phyloP scores from a whole-genome alignment of 2,888 invertebrate species.

The Autographa gamma region DNA sequence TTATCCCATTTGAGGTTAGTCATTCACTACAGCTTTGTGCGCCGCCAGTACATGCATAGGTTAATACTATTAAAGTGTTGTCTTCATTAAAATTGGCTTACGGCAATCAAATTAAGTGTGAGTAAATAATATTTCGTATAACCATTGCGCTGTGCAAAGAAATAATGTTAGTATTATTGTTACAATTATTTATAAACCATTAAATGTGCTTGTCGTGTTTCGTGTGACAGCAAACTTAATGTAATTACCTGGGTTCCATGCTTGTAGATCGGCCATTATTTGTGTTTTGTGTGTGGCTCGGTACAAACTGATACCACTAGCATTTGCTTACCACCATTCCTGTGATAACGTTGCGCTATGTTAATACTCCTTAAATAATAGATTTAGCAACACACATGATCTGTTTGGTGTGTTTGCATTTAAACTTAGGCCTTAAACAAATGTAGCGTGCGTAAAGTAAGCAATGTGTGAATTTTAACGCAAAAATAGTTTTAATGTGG shows the following conservation, averaged over 20 bases:
- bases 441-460: conserved; percentile 5
- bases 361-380: conserved; percentile 2
- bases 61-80: conserved; percentile 20
- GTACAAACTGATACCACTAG: conserved; percentile 26
- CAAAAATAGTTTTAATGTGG: conserved; percentile 8
- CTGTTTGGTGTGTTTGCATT: not conserved
- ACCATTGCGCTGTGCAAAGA: conserved; percentile 29
- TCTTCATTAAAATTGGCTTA: conserved; percentile 23
- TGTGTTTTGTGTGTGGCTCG: conserved; percentile 13
- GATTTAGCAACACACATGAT: not conserved
- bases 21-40: conserved; percentile 17
- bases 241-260: conserved; percentile 29
- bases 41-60: conserved; percentile 15
- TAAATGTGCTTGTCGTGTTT: conserved; percentile 19
- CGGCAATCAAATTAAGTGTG: conserved; percentile 17
- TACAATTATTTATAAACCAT: conserved; percentile 35
- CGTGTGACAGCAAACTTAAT: conserved; percentile 17
- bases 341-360: not conserved
- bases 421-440: conserved; percentile 15
- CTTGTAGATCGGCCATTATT: conserved; percentile 24
- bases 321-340: conserved; percentile 2
- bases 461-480: not conserved
- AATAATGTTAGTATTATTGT: conserved; percentile 36
- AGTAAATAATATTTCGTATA: conserved; percentile 26
- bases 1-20: conserved; percentile 15